Conservation (phyloP, 2,888 invertebrate species). For the Leptothorax acervorum region DNA sequence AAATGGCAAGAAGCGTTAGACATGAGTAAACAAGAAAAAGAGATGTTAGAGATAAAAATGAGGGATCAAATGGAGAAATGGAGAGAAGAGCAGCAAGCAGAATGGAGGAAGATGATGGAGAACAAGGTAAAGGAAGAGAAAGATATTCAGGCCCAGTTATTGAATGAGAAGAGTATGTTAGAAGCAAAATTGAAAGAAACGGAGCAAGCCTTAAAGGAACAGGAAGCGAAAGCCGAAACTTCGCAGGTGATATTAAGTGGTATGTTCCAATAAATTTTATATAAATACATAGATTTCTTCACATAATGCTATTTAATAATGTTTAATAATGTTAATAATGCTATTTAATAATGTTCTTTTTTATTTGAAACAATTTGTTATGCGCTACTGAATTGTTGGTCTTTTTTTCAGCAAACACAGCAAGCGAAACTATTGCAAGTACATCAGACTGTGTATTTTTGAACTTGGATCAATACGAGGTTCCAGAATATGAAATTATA, state of each 20-base stretch:
- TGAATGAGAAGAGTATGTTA: conserved; percentile 82
- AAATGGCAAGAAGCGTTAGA: conserved; percentile 87
- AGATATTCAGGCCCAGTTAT: conserved; percentile 81
- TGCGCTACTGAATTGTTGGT: background rate
- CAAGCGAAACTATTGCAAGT: conserved; percentile 7
- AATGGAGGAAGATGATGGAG: conserved; percentile 85
- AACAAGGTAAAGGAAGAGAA: conserved; percentile 86
- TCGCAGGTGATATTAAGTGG: conserved; percentile 42
- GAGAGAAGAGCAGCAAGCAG: conserved; percentile 85
- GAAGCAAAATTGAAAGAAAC: conserved; percentile 83
- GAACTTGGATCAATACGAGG: conserved; percentile 57
- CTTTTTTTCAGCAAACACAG: conserved; percentile 30
- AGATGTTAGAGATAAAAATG: conserved; percentile 86
- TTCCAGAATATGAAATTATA: conserved; percentile 82
- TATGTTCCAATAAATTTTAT: conserved; percentile 39
- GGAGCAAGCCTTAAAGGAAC: conserved; percentile 85
- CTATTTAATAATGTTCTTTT: background rate
- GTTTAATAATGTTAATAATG: background rate
- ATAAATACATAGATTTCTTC: background rate
- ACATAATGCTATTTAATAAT: background rate
- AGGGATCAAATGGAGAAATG: conserved; percentile 86
- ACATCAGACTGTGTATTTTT: conserved; percentile 66
- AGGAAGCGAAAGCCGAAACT: conserved; percentile 80
- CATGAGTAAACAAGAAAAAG: conserved; percentile 84
- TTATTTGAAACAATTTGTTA: background rate